phyloP scores from a whole-genome alignment of 2,113 vertebrate species.

The Caretta caretta region DNA sequence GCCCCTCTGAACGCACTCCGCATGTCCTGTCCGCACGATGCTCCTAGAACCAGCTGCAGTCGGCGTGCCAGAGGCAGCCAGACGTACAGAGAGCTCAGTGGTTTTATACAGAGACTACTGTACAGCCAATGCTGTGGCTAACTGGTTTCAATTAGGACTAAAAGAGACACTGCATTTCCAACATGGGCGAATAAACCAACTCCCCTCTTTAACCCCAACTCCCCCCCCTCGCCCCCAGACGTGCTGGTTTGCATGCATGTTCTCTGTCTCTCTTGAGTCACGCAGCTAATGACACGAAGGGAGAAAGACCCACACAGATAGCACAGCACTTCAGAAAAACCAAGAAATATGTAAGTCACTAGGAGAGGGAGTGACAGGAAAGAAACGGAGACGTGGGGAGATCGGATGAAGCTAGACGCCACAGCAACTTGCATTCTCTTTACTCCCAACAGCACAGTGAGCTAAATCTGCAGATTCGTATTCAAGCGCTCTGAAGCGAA shows the following conservation, averaged over 20 bases:
- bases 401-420: not conserved
- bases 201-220: not conserved
- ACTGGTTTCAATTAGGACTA: not conserved
- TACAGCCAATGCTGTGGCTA: not conserved
- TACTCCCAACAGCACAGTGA: not conserved
- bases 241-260: not conserved
- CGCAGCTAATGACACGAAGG: not conserved
- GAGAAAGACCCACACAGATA: accelerated
- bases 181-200: not conserved
- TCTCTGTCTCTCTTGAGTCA: not conserved
- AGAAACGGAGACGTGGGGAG: not conserved
- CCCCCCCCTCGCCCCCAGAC: not conserved
- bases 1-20: accelerated
- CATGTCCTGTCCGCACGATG: not conserved
- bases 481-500: not conserved
- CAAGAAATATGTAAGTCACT: not conserved
- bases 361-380: not conserved
- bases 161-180: not conserved
- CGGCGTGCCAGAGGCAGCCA: not conserved
- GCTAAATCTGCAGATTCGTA: too few relatives aligned
- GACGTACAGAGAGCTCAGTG: not conserved
- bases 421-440: not conserved
- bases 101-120: not conserved
- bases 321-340: not conserved
- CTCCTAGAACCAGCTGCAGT: accelerated